A percentile compares a stretch with the other conserved stretches of the same genome.
These are phyloP conservation scores for Oxyteleia sp. DNA, from an alignment of 2,888 invertebrate genomes.

Conservation along the genomic window DNA sequence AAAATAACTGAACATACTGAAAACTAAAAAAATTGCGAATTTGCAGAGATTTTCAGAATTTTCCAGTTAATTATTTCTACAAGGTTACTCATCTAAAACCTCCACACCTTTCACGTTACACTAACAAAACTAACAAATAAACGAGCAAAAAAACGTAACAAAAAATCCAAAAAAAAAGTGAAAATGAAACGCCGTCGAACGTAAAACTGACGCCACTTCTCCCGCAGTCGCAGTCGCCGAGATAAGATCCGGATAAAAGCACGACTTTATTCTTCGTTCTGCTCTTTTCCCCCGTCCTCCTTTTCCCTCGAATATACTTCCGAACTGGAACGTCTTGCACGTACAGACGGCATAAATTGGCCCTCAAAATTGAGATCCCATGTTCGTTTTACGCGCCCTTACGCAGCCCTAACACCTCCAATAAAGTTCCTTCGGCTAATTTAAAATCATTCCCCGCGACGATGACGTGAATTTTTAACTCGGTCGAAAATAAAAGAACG, in stretches of 20 bases:
- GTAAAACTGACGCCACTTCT: slow-evolving; percentile 45
- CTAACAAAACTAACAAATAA: no score
- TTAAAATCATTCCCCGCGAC: slow-evolving; percentile 9
- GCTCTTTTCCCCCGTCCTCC: neutral
- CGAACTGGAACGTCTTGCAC: slow-evolving; percentile 40
- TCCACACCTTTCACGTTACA: no score
- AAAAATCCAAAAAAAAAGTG: no score
- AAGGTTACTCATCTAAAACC: no score
- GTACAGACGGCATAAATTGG: slow-evolving; percentile 50
- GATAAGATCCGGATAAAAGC: slow-evolving; percentile 47
- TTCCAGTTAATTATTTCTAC: no score
- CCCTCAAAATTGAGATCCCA: slow-evolving; percentile 16
- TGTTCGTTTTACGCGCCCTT: slow-evolving; percentile 39
- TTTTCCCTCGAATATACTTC: slow-evolving; percentile 10
- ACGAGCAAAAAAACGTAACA: no score
- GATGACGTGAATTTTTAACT: slow-evolving; percentile 1
- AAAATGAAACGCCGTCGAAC: slow-evolving; percentile 46
- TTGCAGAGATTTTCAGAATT: no score
- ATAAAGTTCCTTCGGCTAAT: slow-evolving; percentile 13
- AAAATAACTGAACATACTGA: no score
- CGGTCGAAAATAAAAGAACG: neutral
- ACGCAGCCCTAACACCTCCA: slow-evolving; percentile 10
- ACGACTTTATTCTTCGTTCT: slow-evolving; percentile 35
- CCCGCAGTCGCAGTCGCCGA: slow-evolving; percentile 20
- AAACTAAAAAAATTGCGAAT: no score